Conservation (phyloP, 1,140 invertebrate genomes). For the Micrasema minimum region DNA sequence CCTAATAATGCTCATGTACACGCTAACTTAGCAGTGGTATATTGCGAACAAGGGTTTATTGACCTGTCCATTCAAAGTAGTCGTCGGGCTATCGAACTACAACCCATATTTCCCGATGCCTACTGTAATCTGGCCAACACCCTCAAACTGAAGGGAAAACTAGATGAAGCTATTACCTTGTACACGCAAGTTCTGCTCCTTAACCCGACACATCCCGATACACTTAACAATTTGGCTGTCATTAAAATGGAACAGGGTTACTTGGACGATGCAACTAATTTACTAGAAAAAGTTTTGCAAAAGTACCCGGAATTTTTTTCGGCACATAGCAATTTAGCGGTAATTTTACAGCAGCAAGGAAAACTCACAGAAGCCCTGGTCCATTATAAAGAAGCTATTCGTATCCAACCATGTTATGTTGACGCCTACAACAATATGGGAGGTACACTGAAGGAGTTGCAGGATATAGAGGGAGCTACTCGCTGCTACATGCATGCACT, state of each 20-base stretch:
- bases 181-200: constrained; percentile 96
- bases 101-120: constrained; percentile 99
- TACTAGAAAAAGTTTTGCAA: constrained; percentile 92
- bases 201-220: constrained; percentile 97
- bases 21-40: constrained; percentile 98
- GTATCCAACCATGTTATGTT: constrained; percentile 94
- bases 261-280: constrained; percentile 95
- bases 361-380: constrained; percentile 96
- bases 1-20: constrained; percentile 99
- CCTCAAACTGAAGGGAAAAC: constrained; percentile 97
- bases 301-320: constrained; percentile 99
- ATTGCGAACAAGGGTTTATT: constrained; percentile 98
- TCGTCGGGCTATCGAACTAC: constrained; percentile 94
- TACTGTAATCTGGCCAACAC: constrained; percentile 99
- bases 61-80: constrained; percentile 99
- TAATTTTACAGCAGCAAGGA: constrained; percentile 97
- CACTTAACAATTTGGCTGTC: constrained; percentile 97
- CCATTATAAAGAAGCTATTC: constrained; percentile 99
- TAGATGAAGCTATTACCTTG: constrained; percentile 96
- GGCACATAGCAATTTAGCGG: constrained; percentile 98
- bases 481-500: constrained; percentile 98
- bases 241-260: constrained; percentile 89
- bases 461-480: constrained; percentile 94
- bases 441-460: constrained; percentile 99
- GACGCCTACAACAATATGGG: constrained; percentile 99